These are phyloP conservation scores for Pachymerium ferrugineum DNA, from an alignment of 2,888 invertebrate genomes.

Conservation along the genomic window DNA sequence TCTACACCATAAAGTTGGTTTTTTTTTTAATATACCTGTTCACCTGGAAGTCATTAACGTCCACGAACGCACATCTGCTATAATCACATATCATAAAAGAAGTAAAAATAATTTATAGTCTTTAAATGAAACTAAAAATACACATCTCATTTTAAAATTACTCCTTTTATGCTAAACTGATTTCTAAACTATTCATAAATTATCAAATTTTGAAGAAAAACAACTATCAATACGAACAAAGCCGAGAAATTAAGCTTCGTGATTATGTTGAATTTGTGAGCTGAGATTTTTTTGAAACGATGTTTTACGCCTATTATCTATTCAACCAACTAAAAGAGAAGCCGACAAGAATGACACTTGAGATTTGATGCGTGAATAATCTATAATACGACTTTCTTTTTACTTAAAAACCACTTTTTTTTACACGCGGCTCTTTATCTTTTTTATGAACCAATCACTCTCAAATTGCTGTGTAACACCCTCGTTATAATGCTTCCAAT, in stretches of 20 bases:
- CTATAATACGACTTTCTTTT: neutral
- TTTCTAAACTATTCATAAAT: no score
- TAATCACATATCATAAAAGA: neutral
- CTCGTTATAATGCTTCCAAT: neutral
- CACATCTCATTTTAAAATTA: neutral
- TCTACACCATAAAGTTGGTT: neutral
- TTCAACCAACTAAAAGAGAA: neutral
- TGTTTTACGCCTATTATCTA: neutral
- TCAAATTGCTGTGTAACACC: slow-evolving; percentile 11
- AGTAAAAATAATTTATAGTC: neutral
- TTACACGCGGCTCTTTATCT: neutral
- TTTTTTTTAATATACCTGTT: neutral
- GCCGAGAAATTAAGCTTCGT: neutral
- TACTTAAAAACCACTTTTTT: neutral
- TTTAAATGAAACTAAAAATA: neutral
- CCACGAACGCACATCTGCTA: neutral
- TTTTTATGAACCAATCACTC: neutral
- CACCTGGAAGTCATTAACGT: neutral
- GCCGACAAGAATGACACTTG: neutral
- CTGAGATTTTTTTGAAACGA: neutral
- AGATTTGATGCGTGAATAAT: neutral
- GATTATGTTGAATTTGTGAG: neutral
- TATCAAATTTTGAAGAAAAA: neutral
- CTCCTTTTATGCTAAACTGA: no score
- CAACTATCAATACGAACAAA: neutral